Evolutionary conservation across 2,797 vertebrate genomes (phyloP).

Genomic region (Muraenolepis orangiensis): DNA sequence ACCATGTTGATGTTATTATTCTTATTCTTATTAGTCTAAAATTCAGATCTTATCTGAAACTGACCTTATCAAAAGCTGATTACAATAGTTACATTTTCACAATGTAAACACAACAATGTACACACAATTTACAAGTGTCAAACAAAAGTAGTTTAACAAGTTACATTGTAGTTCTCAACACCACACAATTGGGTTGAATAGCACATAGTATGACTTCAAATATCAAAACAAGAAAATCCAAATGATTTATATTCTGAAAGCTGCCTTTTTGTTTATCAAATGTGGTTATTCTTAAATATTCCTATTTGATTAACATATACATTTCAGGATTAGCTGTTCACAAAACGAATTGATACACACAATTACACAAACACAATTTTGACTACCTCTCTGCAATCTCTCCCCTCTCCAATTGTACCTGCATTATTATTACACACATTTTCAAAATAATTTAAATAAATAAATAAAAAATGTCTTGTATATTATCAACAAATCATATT

Average conservation of each 20-base stretch:
- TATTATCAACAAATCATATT: conserved; percentile 23
- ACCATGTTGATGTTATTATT: too few relatives aligned
- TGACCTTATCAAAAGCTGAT: background rate
- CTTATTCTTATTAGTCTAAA: too few relatives aligned
- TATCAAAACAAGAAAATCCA: background rate
- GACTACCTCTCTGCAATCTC: too few relatives aligned
- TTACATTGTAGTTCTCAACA: too few relatives aligned
- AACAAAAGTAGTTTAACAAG: too few relatives aligned
- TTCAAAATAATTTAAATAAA: background rate
- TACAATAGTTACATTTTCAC: background rate
- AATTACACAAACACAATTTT: too few relatives aligned
- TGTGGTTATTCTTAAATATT: background rate
- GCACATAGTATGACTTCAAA: too few relatives aligned
- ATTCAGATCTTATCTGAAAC: too few relatives aligned
- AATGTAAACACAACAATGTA: background rate
- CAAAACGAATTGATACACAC: background rate
- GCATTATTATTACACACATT: background rate
- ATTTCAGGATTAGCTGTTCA: background rate
- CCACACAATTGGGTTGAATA: too few relatives aligned
- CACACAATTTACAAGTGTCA: background rate
- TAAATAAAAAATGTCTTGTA: background rate
- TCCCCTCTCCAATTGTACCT: too few relatives aligned
- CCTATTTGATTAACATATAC: background rate
- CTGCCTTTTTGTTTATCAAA: background rate
- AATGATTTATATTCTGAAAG: background rate